Evolutionary conservation across 2,113 vertebrate species (phyloP), one percentile per base, ranked within the genome.

Genomic region (Cnemophilus loriae): DNA sequence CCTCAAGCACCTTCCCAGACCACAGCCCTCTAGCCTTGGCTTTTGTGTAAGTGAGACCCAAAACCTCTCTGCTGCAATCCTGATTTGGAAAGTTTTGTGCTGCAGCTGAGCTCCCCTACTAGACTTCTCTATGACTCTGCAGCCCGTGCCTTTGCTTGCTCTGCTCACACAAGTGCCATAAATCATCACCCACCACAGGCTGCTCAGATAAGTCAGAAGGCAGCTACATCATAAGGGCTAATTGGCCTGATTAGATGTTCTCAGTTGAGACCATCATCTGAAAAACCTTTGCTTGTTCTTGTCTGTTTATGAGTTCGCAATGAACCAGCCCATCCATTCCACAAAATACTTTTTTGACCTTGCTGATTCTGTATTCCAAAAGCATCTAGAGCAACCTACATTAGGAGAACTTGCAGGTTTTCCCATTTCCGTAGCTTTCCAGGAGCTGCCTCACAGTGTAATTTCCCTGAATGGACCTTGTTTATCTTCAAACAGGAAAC

Each of bases 211-310:
- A 96, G 80, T 96, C 87, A 94, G 32, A 82, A 86, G n/a, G 46
- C 85, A 88, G 81, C 86, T 90, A 80, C 60, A 96, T 50, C 83
- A 84, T 71, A 89, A 81, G 39, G 6, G 73, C 89, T 98, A 95
- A 97, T 94, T 97, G 93, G 89, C 56, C 65, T 19, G 3, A 97
- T 97, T 90, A 97, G 75, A 73, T 94, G 65, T 76, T 97, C 90
- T 96, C 82, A 90, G 95, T 46, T 94, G 93, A 95, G 87, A 86
- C 83, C 87, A 80, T 97, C 96, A 97, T 92, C 94, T 94, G 88
- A 89, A 52, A 94, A 95, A 94, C 94, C 96, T 96, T 85, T 90
- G 74, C 92, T 97, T 89, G 68, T 86, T 96, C 95, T 94, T 94
- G 37, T 80, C 95, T 95, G 91, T 95, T 96, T 95, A 80, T 95